Base-by-base conservation (phyloP, 2,888 invertebrate genomes). In the Tetranychus piercei region DNA sequence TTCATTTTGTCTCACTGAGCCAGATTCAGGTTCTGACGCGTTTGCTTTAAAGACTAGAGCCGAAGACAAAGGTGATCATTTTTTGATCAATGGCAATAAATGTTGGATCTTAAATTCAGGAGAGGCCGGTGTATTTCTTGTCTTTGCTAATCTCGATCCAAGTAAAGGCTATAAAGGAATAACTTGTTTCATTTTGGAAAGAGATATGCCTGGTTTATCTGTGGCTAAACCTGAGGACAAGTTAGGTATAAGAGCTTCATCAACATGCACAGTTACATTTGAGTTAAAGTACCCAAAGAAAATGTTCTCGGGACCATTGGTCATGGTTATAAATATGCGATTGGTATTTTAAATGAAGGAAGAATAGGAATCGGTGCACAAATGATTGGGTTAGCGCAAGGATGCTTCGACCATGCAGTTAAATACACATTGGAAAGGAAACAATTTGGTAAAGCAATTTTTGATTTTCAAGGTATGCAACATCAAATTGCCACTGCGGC, bases 51-150 rank as follows among this genome's bases (percentile, higher is more conserved):
- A 92, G 84, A 95, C 95, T 0, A 87, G 87, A 0, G 97, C 97
- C 0, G 91, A 89, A 81, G 90, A 90, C 81, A 90, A 94, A 78
- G 95, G 94, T n/a, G 87, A 88, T 77, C 87, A 93, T 80, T 96
- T 87, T 82, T 82, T 96, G 74, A 86, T 99, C 78, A 95, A 91
- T 82, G 97, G 97, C 71, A 89, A 90, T 18, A 99, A 97, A 85
- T 91, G 94, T 90, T 97, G 97, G 97, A 96, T 97, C 79, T 94
- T 94, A 0, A 95, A 94, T 84, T 92, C 96, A 0, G 94, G 93
- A 81, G 86, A 94, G 73, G 92, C 96, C 75, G 92, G 91, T 44
- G 86, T 96, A 8, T 97, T 94, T 83, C 84, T 96, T 8, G 91
- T 96, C 8, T 92, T 96, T 87, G 95, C 94, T 1, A 96, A 95